These are phyloP conservation scores for Aphidius ervi DNA, from an alignment of 1,140 invertebrate species.

Conservation along the genomic window DNA sequence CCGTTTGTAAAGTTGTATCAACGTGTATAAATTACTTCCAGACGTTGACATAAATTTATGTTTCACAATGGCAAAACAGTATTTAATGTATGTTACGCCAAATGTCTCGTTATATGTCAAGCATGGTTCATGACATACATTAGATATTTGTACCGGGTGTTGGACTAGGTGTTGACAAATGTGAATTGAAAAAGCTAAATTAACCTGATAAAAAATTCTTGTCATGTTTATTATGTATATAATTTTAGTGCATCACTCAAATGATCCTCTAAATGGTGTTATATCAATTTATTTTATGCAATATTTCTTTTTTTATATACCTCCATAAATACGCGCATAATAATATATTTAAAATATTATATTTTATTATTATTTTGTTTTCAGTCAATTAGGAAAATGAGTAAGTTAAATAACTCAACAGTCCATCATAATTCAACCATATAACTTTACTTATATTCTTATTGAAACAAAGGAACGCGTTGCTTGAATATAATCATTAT, in stretches of 20 bases:
- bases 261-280: no score
- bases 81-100: slow-evolving; percentile 28
- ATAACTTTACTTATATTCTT: no score
- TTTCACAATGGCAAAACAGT: slow-evolving; percentile 24
- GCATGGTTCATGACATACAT: slow-evolving; percentile 23
- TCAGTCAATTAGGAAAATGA: no score
- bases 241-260: no score
- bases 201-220: slow-evolving; percentile 29
- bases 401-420: no score
- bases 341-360: no score
- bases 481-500: slow-evolving; percentile 21
- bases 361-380: no score
- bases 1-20: slow-evolving; percentile 10
- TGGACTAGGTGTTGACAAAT: slow-evolving; percentile 32
- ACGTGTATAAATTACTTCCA: slow-evolving; percentile 25
- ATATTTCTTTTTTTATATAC: no score
- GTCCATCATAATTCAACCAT: no score
- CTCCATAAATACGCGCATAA: no score
- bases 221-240: slow-evolving; percentile 16
- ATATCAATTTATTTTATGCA: no score
- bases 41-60: slow-evolving; percentile 26
- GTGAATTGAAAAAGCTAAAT: slow-evolving; percentile 21
- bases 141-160: slow-evolving; percentile 20
- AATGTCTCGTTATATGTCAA: slow-evolving; percentile 22
- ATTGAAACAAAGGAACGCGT: no score